Evolutionary conservation across 2,797 vertebrate genomes (phyloP), one percentile per base, ranked within the genome.

Genomic region (Diglossa cyanea): DNA sequence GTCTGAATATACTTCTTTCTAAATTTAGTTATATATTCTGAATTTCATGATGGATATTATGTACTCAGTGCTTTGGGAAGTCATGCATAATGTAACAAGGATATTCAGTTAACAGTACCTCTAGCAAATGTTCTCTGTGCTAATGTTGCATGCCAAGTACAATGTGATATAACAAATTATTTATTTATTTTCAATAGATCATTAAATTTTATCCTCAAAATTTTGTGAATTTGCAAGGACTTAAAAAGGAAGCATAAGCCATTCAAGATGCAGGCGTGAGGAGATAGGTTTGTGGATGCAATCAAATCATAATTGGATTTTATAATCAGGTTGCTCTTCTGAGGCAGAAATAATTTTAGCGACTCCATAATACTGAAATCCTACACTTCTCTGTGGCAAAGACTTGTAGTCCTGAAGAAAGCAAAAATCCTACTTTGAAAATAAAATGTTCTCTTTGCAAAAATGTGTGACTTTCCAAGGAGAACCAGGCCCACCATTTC

Each of bases 41-140:
- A 93, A 95, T 93, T 95, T 93, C 85, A n/a, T 95, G 94, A 93
- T 95, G 65, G 79, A 86, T 96, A 55, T 88, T 94, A 90, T 78
- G 54, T 88, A 90, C 65, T 57, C 88, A 66, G 62, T 84, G 68
- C 91, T 93, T 94, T 88, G 82, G 73, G 66, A 96, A 96, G 72
- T 93, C 88, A 93, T 95, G 88, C 93, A 94, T 96, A 93, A 96
- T 95, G 90, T 75, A 95, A 81, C 28, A 77, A 74, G 62, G 54
- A 80, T 93, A 94, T 94, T 94, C 73, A 91, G 93, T 95, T 91
- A 90, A 68, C 89, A 65, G 68, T 86, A 91, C 91, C 94, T 95
- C 93, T 91, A 78, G 93, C 91, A 77, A 94, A 95, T 93, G 82
- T 95, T 93, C 93, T 88, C 58, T 65, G 35, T 75, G 82, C 72